Base-by-base conservation (phyloP, 2,797 vertebrate species). In the Catostomus latipinnis region DNA sequence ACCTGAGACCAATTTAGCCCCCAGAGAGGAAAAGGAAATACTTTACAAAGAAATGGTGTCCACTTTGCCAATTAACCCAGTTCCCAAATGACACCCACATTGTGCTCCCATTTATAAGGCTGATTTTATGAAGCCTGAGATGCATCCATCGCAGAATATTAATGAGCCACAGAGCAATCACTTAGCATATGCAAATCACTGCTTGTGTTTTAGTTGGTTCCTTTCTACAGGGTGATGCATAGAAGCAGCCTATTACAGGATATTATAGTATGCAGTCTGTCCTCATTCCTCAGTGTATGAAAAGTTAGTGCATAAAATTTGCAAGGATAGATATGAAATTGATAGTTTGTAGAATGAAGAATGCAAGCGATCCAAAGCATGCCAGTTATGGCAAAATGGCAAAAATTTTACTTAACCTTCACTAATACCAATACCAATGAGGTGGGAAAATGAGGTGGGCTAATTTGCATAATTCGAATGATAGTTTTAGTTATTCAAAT, bases 101-200 rank as follows among this genome's bases (percentile, higher is more conserved):
- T 85, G 83, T 90, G 63, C n/a, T 80, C 62, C 70, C 74, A 79
- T 82, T 89, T 88, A 87, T 87, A 84, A 84, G 85, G 74, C 56
- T 75, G 57, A 87, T 81, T 90, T 90, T 84, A 91, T 90, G 81
- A 88, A 88, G 84, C 87, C 86, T 86, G 84, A 89, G 86, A 89
- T 90, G 88, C 91, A 90, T 90, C 87, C 88, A 89, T 88, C 84
- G 77, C 82, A 88, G 90, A 91, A 92, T 93, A 88, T 90, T 90
- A 93, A 92, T 92, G 78, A 87, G 86, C 83, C 81, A 80, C 87
- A 89, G 88, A 90, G 87, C 82, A 83, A 90, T 88, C 80, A 86
- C 87, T 62, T 87, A 87, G 86, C 83, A 85, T 84, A 82, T 83
- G 87, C 89, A 89, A 91, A 91, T 90, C 89, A 88, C 71, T 52